Conservation (phyloP, 1,140 invertebrate species). For the Halesus radiatus region DNA sequence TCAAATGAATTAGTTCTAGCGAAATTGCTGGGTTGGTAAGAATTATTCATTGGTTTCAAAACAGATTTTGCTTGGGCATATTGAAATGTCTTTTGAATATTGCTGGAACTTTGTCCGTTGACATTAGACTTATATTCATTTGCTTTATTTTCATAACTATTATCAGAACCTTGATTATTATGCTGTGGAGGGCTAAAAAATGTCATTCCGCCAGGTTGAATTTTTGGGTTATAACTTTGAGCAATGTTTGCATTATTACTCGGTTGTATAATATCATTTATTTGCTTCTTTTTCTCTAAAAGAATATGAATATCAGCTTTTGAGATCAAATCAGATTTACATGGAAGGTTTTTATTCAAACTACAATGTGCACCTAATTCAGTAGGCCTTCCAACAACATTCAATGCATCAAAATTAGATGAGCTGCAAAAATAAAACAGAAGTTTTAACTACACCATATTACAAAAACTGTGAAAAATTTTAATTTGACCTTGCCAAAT, state of each 20-base stretch:
- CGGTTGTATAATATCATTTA: not conserved
- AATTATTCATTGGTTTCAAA: conserved; percentile 1
- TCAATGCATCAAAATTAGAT: conserved; percentile 35
- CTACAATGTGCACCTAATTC: conserved; percentile 40
- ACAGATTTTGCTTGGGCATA: not conserved
- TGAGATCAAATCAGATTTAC: conserved; percentile 11
- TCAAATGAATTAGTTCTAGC: not conserved
- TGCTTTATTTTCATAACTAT: not conserved
- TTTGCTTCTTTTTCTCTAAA: conserved; percentile 20
- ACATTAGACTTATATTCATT: not conserved
- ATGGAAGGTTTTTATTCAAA: conserved; percentile 40
- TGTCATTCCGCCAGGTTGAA: not conserved
- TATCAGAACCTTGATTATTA: not conserved
- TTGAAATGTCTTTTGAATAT: not conserved
- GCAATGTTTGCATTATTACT: too few relatives aligned
- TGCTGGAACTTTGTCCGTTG: not conserved
- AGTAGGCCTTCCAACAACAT: conserved; percentile 35
- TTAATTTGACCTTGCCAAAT: not conserved
- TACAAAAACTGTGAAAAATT: too few relatives aligned
- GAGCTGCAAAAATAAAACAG: conserved; percentile 31
- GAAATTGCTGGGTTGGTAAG: not conserved
- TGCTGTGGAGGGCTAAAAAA: not conserved
- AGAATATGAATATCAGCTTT: conserved; percentile 37
- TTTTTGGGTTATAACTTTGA: not conserved
- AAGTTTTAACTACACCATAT: not conserved